phyloP scores from a whole-genome alignment of 2,113 vertebrate species.

The Elgaria multicarinata region DNA sequence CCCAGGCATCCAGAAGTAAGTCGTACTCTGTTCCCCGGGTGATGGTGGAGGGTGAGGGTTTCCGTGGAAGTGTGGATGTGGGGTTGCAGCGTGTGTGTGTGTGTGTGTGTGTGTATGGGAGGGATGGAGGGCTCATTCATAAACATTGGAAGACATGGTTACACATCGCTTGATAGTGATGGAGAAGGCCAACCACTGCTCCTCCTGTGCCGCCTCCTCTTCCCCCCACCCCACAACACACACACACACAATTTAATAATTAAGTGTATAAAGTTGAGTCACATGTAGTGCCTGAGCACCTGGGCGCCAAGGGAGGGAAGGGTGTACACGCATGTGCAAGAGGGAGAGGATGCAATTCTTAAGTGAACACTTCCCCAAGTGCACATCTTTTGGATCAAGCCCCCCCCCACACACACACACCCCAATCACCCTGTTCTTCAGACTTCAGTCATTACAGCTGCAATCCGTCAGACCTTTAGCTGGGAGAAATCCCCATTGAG shows the following conservation, averaged over 20 bases:
- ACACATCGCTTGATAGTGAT: background rate
- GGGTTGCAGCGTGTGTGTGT: background rate
- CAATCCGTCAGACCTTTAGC: background rate
- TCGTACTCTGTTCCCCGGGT: background rate
- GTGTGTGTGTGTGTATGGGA: background rate
- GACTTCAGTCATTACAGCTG: background rate
- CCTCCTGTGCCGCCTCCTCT: background rate
- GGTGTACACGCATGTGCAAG: background rate
- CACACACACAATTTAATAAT: background rate
- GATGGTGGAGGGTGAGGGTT: too few species aligned
- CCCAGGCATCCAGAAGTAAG: background rate
- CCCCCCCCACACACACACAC: too few species aligned
- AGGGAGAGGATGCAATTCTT: too few species aligned
- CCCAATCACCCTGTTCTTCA: background rate
- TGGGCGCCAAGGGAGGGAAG: background rate
- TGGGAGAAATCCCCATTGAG: background rate
- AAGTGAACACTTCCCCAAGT: background rate
- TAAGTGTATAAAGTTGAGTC: conserved; percentile 2
- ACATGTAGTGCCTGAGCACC: background rate
- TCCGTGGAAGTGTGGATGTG: background rate
- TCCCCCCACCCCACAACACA: background rate
- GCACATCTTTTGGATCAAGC: background rate
- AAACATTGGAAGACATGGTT: background rate
- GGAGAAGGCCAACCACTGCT: background rate
- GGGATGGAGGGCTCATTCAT: too few species aligned